Percentiles rank a stretch among this genome's conserved stretches.
These are phyloP conservation scores for western clawed frog (Xenopus tropicalis) DNA, from an alignment of 2,113 vertebrate species.

Conservation along the genomic window DNA sequence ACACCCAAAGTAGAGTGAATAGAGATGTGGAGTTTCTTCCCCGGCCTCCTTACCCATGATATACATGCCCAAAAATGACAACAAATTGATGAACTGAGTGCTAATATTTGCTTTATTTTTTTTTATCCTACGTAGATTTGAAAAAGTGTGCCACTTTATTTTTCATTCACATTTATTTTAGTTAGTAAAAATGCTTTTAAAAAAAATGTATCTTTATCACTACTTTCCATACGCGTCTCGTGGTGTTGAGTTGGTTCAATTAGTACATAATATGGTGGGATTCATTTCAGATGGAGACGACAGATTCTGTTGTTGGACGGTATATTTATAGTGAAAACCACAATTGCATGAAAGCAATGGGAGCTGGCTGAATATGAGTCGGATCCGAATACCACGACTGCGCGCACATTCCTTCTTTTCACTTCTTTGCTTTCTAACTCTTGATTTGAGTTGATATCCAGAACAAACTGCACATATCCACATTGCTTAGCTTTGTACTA, in stretches of 20 bases:
- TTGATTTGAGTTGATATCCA: constrained; percentile 4
- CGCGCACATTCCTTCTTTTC: neutral
- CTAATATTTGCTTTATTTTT: neutral
- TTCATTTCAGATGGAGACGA: no score
- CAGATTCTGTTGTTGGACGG: no score
- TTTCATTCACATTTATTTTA: neutral
- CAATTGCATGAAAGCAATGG: no score
- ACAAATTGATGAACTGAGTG: no score
- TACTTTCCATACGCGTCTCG: neutral
- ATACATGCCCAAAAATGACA: neutral
- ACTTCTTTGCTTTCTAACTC: neutral
- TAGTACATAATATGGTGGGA: neutral
- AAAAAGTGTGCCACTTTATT: neutral
- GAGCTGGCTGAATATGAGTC: no score
- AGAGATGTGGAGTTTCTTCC: no score
- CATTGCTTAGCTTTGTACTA: neutral
- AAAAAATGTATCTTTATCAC: neutral
- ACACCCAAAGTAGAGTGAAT: no score
- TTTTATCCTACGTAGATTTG: neutral
- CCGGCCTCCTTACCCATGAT: no score
- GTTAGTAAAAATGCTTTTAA: neutral
- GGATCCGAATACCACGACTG: neutral
- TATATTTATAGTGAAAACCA: no score
- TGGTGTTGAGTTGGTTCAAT: neutral
- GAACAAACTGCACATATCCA: neutral